These are phyloP conservation scores for Chiloscyllium plagiosum DNA, from an alignment of 2,113 vertebrate species.

Conservation along the genomic window DNA sequence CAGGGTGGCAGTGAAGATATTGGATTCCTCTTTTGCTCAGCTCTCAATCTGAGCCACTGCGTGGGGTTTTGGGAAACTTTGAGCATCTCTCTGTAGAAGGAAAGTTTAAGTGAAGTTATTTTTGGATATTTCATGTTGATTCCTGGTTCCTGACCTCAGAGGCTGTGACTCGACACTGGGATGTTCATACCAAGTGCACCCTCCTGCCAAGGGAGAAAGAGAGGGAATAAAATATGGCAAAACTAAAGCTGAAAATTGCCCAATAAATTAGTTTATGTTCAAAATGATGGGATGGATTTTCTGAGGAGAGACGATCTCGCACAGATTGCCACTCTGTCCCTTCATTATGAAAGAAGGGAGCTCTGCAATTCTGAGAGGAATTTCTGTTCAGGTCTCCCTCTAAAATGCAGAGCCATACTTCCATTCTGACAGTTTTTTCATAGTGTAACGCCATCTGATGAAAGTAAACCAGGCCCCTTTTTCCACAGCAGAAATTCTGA, in stretches of 20 bases:
- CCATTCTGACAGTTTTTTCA: no score
- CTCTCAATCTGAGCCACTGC: neutral
- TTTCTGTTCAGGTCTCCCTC: no score
- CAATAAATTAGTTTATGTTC: neutral
- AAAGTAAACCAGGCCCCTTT: no score
- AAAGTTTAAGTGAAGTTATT: neutral
- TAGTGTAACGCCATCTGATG: no score
- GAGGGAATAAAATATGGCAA: neutral
- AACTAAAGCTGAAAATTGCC: neutral
- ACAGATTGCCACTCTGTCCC: no score
- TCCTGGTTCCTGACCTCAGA: neutral
- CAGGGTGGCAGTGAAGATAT: neutral
- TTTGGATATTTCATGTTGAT: neutral
- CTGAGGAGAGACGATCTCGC: no score
- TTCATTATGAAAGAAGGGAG: no score
- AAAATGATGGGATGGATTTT: neutral
- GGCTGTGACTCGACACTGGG: neutral
- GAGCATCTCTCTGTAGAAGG: neutral
- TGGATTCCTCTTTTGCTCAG: neutral
- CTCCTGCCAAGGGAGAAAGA: neutral
- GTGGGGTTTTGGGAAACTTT: neutral
- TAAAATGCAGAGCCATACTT: no score
- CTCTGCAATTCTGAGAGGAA: no score
- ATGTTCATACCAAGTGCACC: neutral
- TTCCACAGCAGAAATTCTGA: no score